Conservation (phyloP, 1,140 invertebrate genomes). For the Zaprionus ornatus region DNA sequence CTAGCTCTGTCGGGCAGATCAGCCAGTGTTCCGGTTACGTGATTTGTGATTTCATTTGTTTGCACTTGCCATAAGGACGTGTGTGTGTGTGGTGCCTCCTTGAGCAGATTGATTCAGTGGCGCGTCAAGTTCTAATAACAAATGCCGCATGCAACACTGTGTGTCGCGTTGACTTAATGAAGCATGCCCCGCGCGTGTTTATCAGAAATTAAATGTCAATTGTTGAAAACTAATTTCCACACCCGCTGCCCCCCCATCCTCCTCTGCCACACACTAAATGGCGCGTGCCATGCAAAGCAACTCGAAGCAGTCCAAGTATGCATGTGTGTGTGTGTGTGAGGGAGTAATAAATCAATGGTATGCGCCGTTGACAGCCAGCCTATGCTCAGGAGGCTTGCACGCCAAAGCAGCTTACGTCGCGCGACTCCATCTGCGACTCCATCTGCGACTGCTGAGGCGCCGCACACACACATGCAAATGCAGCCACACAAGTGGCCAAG, state of each 20-base stretch:
- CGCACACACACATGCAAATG: constrained; percentile 35
- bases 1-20: constrained; percentile 3
- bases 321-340: not conserved
- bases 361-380: constrained; percentile 62
- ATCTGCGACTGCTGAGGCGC: not conserved
- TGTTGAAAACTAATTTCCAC: constrained; percentile 79
- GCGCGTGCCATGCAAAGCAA: constrained; percentile 58
- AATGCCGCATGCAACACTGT: constrained; percentile 70
- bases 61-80: constrained; percentile 47
- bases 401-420: constrained; percentile 25
- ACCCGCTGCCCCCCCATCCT: constrained; percentile 17
- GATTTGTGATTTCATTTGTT: constrained; percentile 75
- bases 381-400: constrained; percentile 44
- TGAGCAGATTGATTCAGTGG: constrained; percentile 29
- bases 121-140: constrained; percentile 62
- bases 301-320: constrained; percentile 1
- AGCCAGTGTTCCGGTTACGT: constrained; percentile 53
- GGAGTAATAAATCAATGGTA: constrained; percentile 64
- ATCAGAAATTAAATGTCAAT: constrained; percentile 83
- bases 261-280: constrained; percentile 55
- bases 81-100: constrained; percentile 16
- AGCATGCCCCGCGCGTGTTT: constrained; percentile 72
- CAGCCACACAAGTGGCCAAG: constrained; percentile 25
- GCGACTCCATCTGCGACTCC: not conserved
- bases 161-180: constrained; percentile 81